Evolutionary conservation across 2,888 invertebrate species (phyloP), one percentile per base, ranked within the genome.

Genomic region (Caenorhabditis sp.): DNA sequence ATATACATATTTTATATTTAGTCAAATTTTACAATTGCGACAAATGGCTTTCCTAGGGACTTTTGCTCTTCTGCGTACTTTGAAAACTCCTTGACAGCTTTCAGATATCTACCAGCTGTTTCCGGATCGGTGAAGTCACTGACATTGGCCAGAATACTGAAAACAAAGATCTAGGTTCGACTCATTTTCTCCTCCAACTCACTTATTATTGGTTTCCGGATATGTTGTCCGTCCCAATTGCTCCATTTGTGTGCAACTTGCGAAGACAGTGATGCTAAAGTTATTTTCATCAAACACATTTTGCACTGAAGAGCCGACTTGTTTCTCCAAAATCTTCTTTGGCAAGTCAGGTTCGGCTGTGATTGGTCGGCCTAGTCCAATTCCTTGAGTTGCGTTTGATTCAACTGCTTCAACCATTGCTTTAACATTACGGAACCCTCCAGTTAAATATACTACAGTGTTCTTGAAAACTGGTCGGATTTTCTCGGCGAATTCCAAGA

Each of bases 271-370:
- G 1, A 61, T 43, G 8, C 36, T 59, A 25, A 74, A 68, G 26
- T 80, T 65, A 23, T 76, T 68, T 21, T 63, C 71, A 58, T 77
- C 69, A n/a, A 77, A 62, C 10, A 52, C 53, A 58, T 67, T 67
- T 57, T 72, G 49, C 10, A 67, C 63, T 14, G 78, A 67, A 3
- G 77, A 72, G 4, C 60, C n/a, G 4, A 72, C 76, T 1, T 31
- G 21, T 25, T 70, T 70, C 5, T 25, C 36, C 0, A 82, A 62
- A 59, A 82, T 77, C 52, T 82, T 82, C 27, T 68, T 67, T 10
- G 82, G 81, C 1, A 82, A 64, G 67, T 82, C 81, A 31, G 82
- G 83, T 59, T 83, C 83, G 1, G 81, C 81, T 12, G 82, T 77
- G 1, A 70, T 68, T 14, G 83, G 81, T 2, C 83, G 54, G 1